Conservation (phyloP, 2,888 invertebrate species). For the Epinotia demarniana region DNA sequence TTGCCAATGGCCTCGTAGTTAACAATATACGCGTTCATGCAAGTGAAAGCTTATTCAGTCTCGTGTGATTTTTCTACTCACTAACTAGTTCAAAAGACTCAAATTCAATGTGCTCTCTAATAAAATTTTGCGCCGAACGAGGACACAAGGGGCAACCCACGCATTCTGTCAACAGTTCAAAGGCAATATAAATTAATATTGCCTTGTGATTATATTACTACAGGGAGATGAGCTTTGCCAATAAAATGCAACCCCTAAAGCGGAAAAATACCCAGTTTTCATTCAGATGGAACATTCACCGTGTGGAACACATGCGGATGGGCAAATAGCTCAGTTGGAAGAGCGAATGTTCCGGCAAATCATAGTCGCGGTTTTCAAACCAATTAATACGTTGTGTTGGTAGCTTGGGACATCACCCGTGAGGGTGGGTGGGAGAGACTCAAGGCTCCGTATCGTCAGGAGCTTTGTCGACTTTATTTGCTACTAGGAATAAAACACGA, state of each 20-base stretch:
- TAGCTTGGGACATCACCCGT: too few relatives aligned
- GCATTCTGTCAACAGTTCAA: background rate
- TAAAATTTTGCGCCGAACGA: conserved; percentile 5
- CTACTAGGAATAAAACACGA: too few relatives aligned
- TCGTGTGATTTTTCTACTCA: background rate
- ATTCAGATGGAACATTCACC: too few relatives aligned
- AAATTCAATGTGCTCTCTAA: conserved; percentile 8
- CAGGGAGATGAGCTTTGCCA: background rate
- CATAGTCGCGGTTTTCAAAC: too few relatives aligned
- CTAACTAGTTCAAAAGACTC: background rate
- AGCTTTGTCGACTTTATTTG: too few relatives aligned
- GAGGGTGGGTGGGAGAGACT: too few relatives aligned
- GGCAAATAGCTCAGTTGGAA: too few relatives aligned
- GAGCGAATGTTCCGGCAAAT: too few relatives aligned
- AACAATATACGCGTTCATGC: background rate
- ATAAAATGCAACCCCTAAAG: background rate
- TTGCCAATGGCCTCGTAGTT: background rate
- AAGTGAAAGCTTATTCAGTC: background rate
- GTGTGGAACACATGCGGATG: too few relatives aligned
- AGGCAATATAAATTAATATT: background rate
- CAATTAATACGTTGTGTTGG: too few relatives aligned
- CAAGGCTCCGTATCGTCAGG: too few relatives aligned
- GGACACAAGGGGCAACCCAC: background rate
- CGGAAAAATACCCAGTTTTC: background rate
- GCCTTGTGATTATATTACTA: background rate